These are phyloP conservation scores for Bolborhynchus lineola DNA, from an alignment of 2,113 vertebrate species.

Conservation along the genomic window DNA sequence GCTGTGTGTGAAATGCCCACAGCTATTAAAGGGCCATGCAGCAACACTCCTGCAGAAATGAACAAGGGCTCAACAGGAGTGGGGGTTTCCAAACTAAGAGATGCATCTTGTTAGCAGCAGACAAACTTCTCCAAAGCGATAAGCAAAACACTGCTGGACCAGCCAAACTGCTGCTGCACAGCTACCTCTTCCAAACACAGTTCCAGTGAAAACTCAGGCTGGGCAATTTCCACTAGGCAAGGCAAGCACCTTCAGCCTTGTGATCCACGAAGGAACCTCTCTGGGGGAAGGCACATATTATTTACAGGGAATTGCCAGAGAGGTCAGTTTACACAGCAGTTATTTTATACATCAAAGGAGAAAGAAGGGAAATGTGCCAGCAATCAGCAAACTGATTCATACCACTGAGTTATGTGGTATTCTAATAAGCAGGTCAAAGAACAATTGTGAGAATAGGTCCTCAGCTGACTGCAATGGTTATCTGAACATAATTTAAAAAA, in stretches of 20 bases:
- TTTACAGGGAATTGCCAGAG: background rate
- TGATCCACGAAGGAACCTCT: background rate
- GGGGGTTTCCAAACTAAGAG: background rate
- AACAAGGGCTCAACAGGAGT: background rate
- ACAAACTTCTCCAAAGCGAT: background rate
- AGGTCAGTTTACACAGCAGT: background rate
- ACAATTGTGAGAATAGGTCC: background rate
- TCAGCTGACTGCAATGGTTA: background rate
- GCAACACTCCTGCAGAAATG: background rate
- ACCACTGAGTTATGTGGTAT: background rate
- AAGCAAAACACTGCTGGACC: background rate
- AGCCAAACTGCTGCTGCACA: background rate
- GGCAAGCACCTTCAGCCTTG: background rate
- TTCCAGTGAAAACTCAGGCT: background rate
- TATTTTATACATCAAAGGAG: slow-evolving; percentile 12
- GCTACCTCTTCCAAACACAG: background rate
- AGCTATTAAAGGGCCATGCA: background rate
- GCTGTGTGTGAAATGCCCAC: background rate
- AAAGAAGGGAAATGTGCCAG: slow-evolving; percentile 7
- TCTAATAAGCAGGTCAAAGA: background rate
- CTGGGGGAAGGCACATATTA: background rate
- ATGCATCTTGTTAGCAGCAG: background rate
- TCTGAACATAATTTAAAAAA: background rate
- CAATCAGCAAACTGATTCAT: background rate
- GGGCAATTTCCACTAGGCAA: background rate